A percentile compares a stretch with the other conserved stretches of the same genome.
Evolutionary conservation across 2,797 vertebrate species (phyloP).

Genomic region (Acanthurus leucopareius): DNA sequence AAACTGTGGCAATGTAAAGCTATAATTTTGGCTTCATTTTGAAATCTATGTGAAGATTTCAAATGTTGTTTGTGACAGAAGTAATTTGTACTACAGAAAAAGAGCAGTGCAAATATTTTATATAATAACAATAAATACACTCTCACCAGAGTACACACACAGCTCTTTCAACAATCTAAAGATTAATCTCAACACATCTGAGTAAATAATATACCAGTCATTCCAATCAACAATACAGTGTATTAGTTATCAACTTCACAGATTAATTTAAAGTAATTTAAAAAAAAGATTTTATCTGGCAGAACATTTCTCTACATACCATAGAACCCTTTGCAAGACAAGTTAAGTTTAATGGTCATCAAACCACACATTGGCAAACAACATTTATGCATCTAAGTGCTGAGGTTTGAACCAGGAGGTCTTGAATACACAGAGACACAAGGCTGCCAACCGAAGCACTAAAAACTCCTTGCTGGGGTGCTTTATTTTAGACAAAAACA

Average conservation of each 20-base stretch:
- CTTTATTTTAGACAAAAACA: constrained; percentile 26
- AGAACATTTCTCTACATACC: neutral
- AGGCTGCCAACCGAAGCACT: neutral
- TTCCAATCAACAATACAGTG: no score
- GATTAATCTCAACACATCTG: neutral
- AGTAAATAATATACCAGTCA: no score
- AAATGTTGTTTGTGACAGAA: neutral
- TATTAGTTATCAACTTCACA: neutral
- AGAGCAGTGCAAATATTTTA: no score
- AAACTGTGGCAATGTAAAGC: neutral
- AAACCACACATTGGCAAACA: neutral
- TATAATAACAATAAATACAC: no score
- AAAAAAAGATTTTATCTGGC: neutral
- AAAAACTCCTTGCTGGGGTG: neutral
- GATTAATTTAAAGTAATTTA: neutral
- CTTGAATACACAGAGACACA: constrained; percentile 1
- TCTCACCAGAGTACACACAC: neutral
- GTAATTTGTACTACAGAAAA: neutral
- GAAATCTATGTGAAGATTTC: no score
- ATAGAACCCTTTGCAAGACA: neutral
- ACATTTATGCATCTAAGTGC: neutral
- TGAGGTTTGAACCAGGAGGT: neutral
- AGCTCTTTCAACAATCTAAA: no score
- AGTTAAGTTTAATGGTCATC: neutral
- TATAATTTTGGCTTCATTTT: neutral